These are phyloP conservation scores for Herpetotheres cachinnans DNA, from an alignment of 2,113 vertebrate genomes.

Conservation along the genomic window DNA sequence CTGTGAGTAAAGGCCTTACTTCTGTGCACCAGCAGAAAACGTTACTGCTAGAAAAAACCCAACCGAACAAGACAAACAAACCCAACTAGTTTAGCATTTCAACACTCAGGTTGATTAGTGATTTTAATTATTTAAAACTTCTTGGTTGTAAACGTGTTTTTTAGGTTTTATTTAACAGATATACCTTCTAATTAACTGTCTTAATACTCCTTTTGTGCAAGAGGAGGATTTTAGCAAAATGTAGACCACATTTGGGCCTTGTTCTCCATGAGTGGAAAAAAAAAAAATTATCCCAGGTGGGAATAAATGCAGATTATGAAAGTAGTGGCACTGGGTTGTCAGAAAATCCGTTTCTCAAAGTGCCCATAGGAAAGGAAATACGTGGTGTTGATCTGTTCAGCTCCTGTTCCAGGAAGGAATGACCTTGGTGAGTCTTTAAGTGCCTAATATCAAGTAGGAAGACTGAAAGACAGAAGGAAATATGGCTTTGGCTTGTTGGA, in stretches of 20 bases:
- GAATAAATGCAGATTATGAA: not conserved
- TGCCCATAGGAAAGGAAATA: not conserved
- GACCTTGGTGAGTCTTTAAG: not conserved
- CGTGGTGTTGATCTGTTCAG: not conserved
- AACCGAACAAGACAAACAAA: not conserved
- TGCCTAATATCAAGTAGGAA: not conserved
- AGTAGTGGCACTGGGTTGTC: not conserved
- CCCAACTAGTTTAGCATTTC: not conserved
- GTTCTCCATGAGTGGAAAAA: not conserved
- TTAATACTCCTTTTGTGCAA: not conserved
- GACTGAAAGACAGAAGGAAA: not conserved
- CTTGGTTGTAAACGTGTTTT: not conserved
- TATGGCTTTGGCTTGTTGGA: not conserved
- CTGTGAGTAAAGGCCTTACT: not conserved
- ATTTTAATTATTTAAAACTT: not conserved
- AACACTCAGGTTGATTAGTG: too few species aligned
- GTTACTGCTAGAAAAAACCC: not conserved
- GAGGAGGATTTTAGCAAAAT: not conserved
- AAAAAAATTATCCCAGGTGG: not conserved
- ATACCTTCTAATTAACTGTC: not conserved
- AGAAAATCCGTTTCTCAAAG: not conserved
- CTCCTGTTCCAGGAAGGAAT: not conserved
- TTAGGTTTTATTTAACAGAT: not conserved
- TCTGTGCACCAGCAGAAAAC: not conserved
- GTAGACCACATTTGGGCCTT: not conserved